A percentile compares a stretch with the other conserved stretches of the same genome.
Conservation (phyloP, 37 sponge, comb jelly and placozoan species). For the Hexactinellida sp. region DNA sequence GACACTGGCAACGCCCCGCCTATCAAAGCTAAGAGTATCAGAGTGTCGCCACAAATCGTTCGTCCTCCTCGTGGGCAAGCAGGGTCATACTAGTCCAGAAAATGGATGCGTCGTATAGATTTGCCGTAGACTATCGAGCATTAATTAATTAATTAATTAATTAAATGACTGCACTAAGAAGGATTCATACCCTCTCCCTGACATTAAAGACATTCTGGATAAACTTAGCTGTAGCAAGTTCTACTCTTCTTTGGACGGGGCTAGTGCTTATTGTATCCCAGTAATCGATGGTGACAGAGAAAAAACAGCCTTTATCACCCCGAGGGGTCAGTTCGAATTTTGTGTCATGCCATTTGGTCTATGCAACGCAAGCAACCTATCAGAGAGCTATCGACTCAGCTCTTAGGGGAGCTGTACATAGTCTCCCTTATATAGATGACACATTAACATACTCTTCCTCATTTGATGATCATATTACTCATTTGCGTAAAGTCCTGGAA, state of each 20-base stretch:
- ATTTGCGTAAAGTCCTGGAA: background rate
- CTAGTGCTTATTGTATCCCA: background rate
- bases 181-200: background rate
- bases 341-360: constrained; percentile 8
- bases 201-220: background rate
- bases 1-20: background rate
- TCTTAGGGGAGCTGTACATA: background rate
- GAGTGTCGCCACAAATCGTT: background rate
- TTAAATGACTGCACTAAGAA: background rate
- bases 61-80: background rate
- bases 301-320: background rate
- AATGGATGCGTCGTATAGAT: background rate
- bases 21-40: background rate
- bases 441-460: background rate
- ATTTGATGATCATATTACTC: background rate
- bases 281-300: background rate
- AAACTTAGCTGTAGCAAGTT: background rate
- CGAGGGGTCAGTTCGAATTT: background rate
- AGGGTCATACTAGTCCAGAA: background rate
- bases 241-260: background rate
- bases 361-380: background rate
- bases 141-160: background rate
- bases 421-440: background rate
- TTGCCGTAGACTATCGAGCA: too few relatives aligned
- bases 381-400: background rate